A percentile compares a stretch with the other conserved stretches of the same genome.
phyloP scores from a whole-genome alignment of 2,888 invertebrate species.

The Melinopterus prodromus region DNA sequence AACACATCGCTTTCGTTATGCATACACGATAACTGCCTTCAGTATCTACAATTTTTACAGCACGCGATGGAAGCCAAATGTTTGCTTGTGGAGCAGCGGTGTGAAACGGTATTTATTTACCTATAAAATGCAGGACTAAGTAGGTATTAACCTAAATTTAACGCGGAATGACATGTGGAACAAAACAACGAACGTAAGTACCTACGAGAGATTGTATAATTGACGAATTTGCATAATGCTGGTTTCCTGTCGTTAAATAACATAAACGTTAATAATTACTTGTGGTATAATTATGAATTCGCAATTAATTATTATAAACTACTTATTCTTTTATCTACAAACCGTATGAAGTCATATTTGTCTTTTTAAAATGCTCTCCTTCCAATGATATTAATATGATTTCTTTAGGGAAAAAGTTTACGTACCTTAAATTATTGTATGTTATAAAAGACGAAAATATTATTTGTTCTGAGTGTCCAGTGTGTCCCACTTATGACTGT shows the following conservation, averaged over 20 bases:
- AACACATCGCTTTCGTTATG: neutral
- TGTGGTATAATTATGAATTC: neutral
- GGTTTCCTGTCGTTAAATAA: neutral
- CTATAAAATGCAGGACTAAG: neutral
- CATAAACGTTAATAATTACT: neutral
- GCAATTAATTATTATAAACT: neutral
- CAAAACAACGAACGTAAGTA: neutral
- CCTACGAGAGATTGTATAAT: neutral
- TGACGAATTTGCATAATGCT: neutral
- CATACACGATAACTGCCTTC: neutral
- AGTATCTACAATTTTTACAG: neutral
- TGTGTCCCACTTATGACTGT: too few relatives aligned
- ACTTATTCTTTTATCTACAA: neutral
- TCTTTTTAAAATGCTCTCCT: neutral
- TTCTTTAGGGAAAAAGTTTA: too few relatives aligned
- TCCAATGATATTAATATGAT: too few relatives aligned
- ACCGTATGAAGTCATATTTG: neutral
- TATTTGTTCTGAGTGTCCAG: too few relatives aligned
- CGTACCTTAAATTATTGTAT: too few relatives aligned
- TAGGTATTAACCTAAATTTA: constrained; percentile 4
- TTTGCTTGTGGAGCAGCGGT: neutral
- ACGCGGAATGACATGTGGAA: neutral
- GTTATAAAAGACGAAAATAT: too few relatives aligned
- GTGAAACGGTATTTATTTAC: neutral
- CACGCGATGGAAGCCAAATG: neutral